phyloP scores from a whole-genome alignment of 1,140 invertebrate genomes.

The Frieseomelitta varia region DNA sequence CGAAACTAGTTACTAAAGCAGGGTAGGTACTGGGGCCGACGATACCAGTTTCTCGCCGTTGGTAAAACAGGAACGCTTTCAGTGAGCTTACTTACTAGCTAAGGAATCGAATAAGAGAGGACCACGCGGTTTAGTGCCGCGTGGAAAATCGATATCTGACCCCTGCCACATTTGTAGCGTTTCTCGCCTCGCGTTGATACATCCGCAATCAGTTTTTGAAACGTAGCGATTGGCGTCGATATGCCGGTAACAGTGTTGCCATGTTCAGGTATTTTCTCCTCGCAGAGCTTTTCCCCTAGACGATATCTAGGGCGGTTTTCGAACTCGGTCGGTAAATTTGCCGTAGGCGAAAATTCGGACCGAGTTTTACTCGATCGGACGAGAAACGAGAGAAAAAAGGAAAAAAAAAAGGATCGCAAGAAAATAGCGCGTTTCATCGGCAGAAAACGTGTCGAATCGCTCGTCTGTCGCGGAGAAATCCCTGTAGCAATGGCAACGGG shows the following conservation, averaged over 20 bases:
- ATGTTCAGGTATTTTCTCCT: not conserved
- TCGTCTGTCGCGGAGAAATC: not conserved
- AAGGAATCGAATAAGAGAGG: constrained; percentile 66
- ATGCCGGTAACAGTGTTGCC: constrained; percentile 10
- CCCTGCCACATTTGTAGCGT: constrained; percentile 65
- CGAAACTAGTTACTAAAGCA: constrained; percentile 37
- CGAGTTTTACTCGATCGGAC: constrained; percentile 11
- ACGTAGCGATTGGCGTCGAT: constrained; percentile 21
- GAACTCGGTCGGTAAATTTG: constrained; percentile 1
- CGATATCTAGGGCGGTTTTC: not conserved
- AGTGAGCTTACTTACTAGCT: constrained; percentile 62
- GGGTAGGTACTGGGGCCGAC: constrained; percentile 18
- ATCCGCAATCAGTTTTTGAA: constrained; percentile 7
- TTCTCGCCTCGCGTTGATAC: constrained; percentile 10
- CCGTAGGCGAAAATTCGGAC: not conserved
- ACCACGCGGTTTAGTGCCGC: constrained; percentile 34
- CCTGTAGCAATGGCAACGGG: constrained; percentile 29
- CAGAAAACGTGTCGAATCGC: not conserved
- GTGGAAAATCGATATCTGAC: constrained; percentile 73
- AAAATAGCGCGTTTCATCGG: not conserved
- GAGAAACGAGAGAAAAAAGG: not conserved
- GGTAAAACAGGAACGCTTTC: constrained; percentile 68
- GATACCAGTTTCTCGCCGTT: constrained; percentile 49
- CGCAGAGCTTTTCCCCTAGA: not conserved
- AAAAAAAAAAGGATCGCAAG: not conserved